These are phyloP conservation scores for Diachasma alloeum DNA, from an alignment of 1,140 invertebrate species.

Conservation along the genomic window DNA sequence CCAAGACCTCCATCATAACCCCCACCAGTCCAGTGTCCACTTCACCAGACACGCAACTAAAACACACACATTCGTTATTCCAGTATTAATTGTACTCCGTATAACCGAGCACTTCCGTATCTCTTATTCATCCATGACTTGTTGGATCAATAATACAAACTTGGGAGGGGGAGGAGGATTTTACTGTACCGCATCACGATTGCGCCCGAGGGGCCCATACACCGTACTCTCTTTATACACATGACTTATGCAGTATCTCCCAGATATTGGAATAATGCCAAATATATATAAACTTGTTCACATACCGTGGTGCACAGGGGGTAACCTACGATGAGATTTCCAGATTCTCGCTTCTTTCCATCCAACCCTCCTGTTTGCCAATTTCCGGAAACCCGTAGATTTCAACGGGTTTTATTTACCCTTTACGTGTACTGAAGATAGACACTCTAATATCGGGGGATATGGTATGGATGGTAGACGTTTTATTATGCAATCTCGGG, in stretches of 20 bases:
- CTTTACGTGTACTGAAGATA: not conserved
- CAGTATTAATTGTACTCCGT: not conserved
- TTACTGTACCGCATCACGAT: constrained; percentile 23
- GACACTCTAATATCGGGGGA: not conserved
- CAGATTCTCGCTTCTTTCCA: constrained; percentile 2
- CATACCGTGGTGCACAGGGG: not conserved
- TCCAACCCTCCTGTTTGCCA: constrained; percentile 9
- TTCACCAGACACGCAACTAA: not conserved
- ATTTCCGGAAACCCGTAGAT: constrained; percentile 3
- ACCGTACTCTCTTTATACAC: not conserved
- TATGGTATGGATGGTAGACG: not conserved
- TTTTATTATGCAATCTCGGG: not conserved
- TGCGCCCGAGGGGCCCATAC: not conserved
- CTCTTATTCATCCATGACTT: constrained; percentile 20
- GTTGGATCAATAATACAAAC: constrained; percentile 31
- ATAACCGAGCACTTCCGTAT: not conserved
- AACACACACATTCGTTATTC: not conserved
- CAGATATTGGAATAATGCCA: constrained; percentile 45
- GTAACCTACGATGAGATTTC: constrained; percentile 25
- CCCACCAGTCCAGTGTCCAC: not conserved
- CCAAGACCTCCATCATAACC: not conserved
- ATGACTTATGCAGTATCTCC: constrained; percentile 45
- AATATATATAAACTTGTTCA: constrained; percentile 26
- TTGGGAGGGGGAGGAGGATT: not conserved
- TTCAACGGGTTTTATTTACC: constrained; percentile 2